Conservation (phyloP, 2,888 invertebrate species). For the Taenaris catops region DNA sequence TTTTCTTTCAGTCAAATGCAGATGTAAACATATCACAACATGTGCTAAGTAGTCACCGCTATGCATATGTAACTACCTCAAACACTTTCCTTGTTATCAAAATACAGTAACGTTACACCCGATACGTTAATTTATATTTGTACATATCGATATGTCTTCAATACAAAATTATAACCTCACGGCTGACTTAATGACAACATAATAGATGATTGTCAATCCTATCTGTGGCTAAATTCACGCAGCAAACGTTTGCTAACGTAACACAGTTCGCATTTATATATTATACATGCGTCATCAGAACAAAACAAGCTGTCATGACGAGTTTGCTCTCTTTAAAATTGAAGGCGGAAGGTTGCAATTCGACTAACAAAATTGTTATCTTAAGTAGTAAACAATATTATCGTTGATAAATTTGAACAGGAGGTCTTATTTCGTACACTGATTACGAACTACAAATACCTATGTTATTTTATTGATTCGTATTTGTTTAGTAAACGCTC, state of each 20-base stretch:
- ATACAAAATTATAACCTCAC: too few species aligned
- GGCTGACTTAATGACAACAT: constrained; percentile 43
- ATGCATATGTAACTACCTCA: constrained; percentile 90
- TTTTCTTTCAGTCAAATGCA: constrained; percentile 88
- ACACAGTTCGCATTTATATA: constrained; percentile 6
- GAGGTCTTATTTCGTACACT: neutral
- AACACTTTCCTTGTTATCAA: too few species aligned
- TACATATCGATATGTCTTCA: too few species aligned
- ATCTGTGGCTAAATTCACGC: constrained; percentile 36
- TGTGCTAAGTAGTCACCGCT: constrained; percentile 90
- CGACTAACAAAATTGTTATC: neutral
- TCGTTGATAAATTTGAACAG: neutral
- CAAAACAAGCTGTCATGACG: neutral
- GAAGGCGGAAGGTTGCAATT: constrained; percentile 9
- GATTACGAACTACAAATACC: constrained; percentile 5
- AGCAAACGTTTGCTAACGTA: constrained; percentile 24
- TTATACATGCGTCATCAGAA: constrained; percentile 1
- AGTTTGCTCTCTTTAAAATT: constrained; percentile 7
- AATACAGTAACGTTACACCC: too few species aligned
- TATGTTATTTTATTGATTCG: too few species aligned
- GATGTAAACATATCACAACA: constrained; percentile 93
- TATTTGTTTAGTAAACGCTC: too few species aligned
- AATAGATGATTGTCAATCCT: too few species aligned
- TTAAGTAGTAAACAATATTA: neutral
- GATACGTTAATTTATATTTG: constrained; percentile 9